A percentile compares a stretch with the other conserved stretches of the same genome.
phyloP scores from a whole-genome alignment of 2,888 invertebrate species.

The Magallana nippona region DNA sequence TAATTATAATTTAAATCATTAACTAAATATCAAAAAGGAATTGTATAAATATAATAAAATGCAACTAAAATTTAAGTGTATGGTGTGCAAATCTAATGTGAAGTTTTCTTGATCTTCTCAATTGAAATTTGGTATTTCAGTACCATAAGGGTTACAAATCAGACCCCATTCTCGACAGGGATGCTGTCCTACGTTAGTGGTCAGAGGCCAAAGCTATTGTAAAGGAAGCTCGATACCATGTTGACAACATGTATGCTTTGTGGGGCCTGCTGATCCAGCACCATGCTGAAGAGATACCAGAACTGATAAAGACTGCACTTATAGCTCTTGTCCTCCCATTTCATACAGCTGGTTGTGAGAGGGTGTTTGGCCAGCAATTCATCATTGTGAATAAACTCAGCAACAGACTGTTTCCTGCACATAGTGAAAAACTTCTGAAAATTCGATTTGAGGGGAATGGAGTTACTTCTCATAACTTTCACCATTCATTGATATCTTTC shows the following conservation, averaged over 20 bases:
- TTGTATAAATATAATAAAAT: too few relatives aligned
- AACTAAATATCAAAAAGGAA: too few relatives aligned
- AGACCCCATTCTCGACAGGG: background rate
- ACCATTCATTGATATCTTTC: too few relatives aligned
- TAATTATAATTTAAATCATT: too few relatives aligned
- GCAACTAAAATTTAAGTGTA: too few relatives aligned
- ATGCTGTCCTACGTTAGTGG: background rate
- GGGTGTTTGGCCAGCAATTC: slow-evolving; percentile 18
- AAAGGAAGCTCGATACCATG: slow-evolving; percentile 34
- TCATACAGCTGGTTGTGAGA: slow-evolving; percentile 35
- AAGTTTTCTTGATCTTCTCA: background rate
- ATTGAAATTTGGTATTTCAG: background rate
- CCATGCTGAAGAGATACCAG: slow-evolving; percentile 26
- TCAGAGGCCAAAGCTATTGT: slow-evolving; percentile 33
- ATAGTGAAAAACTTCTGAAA: background rate
- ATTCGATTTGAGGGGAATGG: too few relatives aligned
- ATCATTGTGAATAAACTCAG: slow-evolving; percentile 42
- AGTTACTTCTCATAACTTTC: too few relatives aligned
- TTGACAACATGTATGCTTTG: slow-evolving; percentile 16
- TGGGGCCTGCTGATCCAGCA: slow-evolving; percentile 37
- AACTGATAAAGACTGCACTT: slow-evolving; percentile 16
- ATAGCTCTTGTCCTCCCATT: slow-evolving; percentile 40
- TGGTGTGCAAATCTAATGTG: too few relatives aligned
- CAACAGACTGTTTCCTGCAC: background rate
- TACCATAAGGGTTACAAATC: background rate